phyloP scores from a whole-genome alignment of 2,113 vertebrate genomes.

The Fulmarus glacialis region DNA sequence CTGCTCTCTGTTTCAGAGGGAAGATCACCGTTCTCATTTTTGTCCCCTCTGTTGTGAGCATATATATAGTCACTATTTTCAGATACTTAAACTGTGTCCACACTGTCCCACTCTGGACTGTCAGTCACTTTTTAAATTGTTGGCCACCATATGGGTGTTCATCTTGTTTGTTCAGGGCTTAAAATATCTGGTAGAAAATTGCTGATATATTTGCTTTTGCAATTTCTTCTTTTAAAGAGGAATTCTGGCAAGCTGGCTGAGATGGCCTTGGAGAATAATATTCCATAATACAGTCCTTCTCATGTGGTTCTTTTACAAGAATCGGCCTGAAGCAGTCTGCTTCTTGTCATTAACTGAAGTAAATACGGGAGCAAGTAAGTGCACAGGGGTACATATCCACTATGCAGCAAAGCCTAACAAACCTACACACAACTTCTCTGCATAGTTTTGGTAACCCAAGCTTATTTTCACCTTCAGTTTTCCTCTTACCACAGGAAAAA shows the following conservation, averaged over 20 bases:
- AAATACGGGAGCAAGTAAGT: background rate
- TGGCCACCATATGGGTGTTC: background rate
- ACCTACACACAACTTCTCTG: background rate
- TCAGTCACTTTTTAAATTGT: background rate
- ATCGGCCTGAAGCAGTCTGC: accelerated
- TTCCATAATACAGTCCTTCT: background rate
- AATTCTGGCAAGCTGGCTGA: background rate
- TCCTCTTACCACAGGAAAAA: background rate
- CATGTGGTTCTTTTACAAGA: background rate
- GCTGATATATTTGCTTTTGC: background rate
- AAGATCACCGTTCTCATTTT: background rate
- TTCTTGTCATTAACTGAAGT: background rate
- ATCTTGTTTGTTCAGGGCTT: background rate
- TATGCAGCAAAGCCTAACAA: background rate
- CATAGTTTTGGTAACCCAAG: background rate
- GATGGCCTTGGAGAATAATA: background rate
- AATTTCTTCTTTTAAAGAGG: background rate
- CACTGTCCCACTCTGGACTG: background rate
- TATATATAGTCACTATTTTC: background rate
- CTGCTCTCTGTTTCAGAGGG: background rate
- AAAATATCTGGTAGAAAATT: background rate
- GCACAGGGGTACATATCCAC: background rate
- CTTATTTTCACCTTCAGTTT: background rate
- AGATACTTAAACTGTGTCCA: background rate
- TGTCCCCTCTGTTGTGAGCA: background rate